Base-by-base conservation (phyloP, 2,888 invertebrate genomes). In the Altica lythri region DNA sequence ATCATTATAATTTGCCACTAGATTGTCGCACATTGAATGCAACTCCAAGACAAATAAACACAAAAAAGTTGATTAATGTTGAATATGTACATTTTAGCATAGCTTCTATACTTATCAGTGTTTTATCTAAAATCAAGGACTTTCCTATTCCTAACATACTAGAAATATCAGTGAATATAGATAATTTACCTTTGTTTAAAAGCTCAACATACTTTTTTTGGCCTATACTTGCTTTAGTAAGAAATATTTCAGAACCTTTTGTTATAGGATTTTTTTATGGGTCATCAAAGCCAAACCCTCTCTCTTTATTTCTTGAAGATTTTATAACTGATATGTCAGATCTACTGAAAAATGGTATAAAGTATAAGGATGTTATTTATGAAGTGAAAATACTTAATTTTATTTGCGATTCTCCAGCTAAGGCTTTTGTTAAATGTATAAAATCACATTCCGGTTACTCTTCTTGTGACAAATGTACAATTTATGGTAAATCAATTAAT, bases 351-450 rank as follows among this genome's bases (percentile, higher is more conserved):
- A 19, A 44, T 10, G 55, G 55, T n/a, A 44, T 55, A 22, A 9
- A 17, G 12, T 27, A 17, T 19, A 9, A 53, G 8, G 14, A 22
- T 32, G 44, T 22, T 16, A 52, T 35, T 29, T 51, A 32, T 44
- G 25, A n/a, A 17, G 27, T 62, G 27, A 19, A 45, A 35, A 47
- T 64, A 14, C 35, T 43, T 18, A 45, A 50, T 18, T 52, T 65
- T 46, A 40, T 55, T 35, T 65, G 64, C 44, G 64, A 65, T 53
- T 54, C 55, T 29, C 61, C 60, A n/a, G 62, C 65, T 10, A 34
- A 57, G 42, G 16, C 59, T 27, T 63, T 49, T 38, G 38, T 64
- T n/a, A 64, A 63, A 53, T 50, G 53, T 48, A 43, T 57, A 22
- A 60, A 61, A 43, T 18, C 29, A 25, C 57, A 61, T 45, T 49